Percentiles rank a stretch among this genome's conserved stretches.
phyloP scores from a whole-genome alignment of 2,797 vertebrate species.

The Alauda arvensis region DNA sequence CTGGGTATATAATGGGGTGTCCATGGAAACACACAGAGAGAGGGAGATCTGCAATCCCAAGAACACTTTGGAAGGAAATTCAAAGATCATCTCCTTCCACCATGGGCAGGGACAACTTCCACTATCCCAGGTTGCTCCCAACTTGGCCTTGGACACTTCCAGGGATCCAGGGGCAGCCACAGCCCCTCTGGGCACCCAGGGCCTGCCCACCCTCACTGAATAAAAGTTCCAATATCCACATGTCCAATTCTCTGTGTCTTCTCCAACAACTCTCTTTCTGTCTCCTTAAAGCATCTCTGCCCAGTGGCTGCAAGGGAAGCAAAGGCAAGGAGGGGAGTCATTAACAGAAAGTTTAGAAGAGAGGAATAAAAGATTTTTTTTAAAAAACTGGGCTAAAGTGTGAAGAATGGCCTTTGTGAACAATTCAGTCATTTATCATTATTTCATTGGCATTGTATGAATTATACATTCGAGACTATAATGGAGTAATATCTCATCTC shows the following conservation, averaged over 20 bases:
- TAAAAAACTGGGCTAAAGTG: conserved; percentile 3
- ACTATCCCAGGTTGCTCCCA: neutral
- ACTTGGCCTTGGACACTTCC: accelerated
- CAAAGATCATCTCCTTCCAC: accelerated
- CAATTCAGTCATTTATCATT: conserved; percentile 57
- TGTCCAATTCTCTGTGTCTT: neutral
- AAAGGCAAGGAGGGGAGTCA: neutral
- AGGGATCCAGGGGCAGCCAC: neutral
- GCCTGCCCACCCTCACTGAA: neutral
- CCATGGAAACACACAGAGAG: neutral
- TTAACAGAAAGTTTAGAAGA: conserved; percentile 10
- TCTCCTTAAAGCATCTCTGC: neutral
- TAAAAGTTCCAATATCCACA: neutral
- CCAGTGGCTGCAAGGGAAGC: neutral
- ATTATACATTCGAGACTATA: conserved; percentile 64
- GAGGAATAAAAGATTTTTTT: neutral
- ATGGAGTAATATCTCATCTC: conserved; percentile 66
- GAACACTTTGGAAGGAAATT: neutral
- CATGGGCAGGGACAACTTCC: neutral
- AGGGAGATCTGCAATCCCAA: neutral
- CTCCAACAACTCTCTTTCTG: neutral
- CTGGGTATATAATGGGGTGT: accelerated
- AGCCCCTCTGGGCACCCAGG: neutral
- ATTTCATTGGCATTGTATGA: conserved; percentile 64
- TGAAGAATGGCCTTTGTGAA: conserved; percentile 58